Evolutionary conservation across 1,140 invertebrate genomes (phyloP), one percentile per base, ranked within the genome.

Genomic region (Drosophila jambulina): DNA sequence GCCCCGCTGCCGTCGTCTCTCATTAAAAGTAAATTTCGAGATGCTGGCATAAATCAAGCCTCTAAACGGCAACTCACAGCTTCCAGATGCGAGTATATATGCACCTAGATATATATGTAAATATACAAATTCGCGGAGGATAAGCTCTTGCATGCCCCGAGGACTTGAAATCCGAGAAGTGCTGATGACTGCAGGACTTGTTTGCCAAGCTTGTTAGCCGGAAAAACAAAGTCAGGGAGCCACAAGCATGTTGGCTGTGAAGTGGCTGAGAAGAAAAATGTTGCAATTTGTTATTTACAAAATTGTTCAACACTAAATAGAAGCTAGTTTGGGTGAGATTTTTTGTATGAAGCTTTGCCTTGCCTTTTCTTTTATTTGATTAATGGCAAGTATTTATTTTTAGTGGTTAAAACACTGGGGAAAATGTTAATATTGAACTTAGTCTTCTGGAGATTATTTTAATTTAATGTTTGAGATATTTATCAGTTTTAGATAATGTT

Each of bases 21-120:
- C 83, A 86, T 86, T 86, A 86, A 87, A 87, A 83, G 68, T 77
- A 83, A 77, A 87, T 88, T 85, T 80, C 69, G 43, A 70, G 83
- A 58, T 64, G 71, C 57, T 74, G 80, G 83, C 83, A 86, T 79
- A 86, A 86, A 87, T 86, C 79, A 83, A 69, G 75, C 21, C 46
- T 76, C 75, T 54, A 77, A 77, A 53, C 58, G 61, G 62, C 61
- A 23, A 76, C 48, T 43, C 42, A 21, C 19, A 45, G 42, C 53
- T 42, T 27, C 60, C 56, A 53, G 71, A 42, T 42, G 68, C 32
- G 36, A 13, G 25, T 34, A 19, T 61, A 62, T 13, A 53, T 45
- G 34, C 38, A 54, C 29, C 45, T 19, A 34, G 17, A 23, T 9
- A 61, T 54, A 6, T 13, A n/a, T 45, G 25, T 29, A 42, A 32